Evolutionary conservation across 2,113 vertebrate genomes (phyloP).

Genomic region (Synchiropus splendidus): DNA sequence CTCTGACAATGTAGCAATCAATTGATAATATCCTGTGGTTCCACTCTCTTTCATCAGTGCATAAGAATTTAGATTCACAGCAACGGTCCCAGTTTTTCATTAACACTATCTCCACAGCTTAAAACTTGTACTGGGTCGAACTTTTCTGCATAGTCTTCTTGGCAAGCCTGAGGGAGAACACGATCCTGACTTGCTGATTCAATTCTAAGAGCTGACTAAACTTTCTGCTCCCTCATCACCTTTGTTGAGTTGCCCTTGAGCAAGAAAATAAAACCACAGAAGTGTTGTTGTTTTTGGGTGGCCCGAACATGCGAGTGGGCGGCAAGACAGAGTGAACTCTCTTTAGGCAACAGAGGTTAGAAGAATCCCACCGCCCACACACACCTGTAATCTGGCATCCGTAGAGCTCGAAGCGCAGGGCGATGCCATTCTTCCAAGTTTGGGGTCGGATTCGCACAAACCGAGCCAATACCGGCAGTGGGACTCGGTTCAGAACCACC

Average conservation of each 20-base stretch:
- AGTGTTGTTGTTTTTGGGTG: background rate
- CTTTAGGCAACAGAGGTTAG: background rate
- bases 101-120: too few species aligned
- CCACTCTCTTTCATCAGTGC: too few species aligned
- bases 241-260: background rate
- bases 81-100: too few species aligned
- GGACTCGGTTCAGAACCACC: conserved; percentile 88
- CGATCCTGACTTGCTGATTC: too few species aligned
- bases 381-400: conserved; percentile 93
- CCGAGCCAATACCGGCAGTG: conserved; percentile 81
- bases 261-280: background rate
- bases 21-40: too few species aligned
- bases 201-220: too few species aligned
- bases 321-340: background rate
- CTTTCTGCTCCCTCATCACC: background rate
- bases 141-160: background rate
- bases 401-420: conserved; percentile 90
- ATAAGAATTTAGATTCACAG: too few species aligned
- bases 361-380: background rate
- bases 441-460: conserved; percentile 90
- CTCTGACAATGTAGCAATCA: too few species aligned
- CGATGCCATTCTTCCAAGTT: conserved; percentile 85
- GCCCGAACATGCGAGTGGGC: background rate
- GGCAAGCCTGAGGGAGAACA: background rate
- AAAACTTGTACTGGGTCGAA: too few species aligned